A percentile compares a stretch with the other conserved stretches of the same genome.
phyloP scores from a whole-genome alignment of 2,888 invertebrate species.

The Zhengitettix transpicula region DNA sequence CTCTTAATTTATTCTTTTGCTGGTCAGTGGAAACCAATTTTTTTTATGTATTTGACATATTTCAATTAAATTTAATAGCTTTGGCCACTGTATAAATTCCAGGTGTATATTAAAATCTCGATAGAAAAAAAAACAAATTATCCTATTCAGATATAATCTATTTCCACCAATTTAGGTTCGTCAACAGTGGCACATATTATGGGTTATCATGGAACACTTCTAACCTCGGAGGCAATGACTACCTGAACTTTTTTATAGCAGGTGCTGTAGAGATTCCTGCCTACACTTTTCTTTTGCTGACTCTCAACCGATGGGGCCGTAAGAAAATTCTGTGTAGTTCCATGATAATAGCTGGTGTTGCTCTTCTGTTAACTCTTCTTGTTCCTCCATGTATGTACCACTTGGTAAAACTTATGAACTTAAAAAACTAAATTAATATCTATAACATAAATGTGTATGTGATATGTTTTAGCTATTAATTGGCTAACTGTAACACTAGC shows the following conservation, averaged over 20 bases:
- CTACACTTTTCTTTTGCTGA: constrained; percentile 43
- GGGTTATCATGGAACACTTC: constrained; percentile 60
- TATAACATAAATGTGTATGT: not conserved
- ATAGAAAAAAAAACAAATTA: too few relatives aligned
- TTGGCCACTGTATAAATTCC: too few relatives aligned
- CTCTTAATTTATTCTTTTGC: constrained; percentile 49
- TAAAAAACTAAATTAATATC: not conserved
- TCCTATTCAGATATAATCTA: too few relatives aligned
- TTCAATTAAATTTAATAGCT: too few relatives aligned
- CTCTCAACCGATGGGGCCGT: constrained; percentile 52
- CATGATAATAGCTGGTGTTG: constrained; percentile 43
- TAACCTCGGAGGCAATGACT: constrained; percentile 50
- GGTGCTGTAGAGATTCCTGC: constrained; percentile 61
- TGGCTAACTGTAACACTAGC: constrained; percentile 41
- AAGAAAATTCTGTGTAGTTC: constrained; percentile 49
- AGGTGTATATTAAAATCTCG: too few relatives aligned
- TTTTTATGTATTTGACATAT: too few relatives aligned
- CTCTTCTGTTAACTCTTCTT: constrained; percentile 37
- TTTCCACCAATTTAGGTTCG: constrained; percentile 32
- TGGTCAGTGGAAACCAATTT: constrained; percentile 30
- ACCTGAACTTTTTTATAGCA: constrained; percentile 49
- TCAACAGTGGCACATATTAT: constrained; percentile 59
- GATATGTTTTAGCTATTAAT: not conserved
- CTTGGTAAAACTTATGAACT: not conserved
- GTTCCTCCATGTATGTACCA: constrained; percentile 33